phyloP scores from a whole-genome alignment of 1,140 invertebrate species.

The Papilio dardanus region DNA sequence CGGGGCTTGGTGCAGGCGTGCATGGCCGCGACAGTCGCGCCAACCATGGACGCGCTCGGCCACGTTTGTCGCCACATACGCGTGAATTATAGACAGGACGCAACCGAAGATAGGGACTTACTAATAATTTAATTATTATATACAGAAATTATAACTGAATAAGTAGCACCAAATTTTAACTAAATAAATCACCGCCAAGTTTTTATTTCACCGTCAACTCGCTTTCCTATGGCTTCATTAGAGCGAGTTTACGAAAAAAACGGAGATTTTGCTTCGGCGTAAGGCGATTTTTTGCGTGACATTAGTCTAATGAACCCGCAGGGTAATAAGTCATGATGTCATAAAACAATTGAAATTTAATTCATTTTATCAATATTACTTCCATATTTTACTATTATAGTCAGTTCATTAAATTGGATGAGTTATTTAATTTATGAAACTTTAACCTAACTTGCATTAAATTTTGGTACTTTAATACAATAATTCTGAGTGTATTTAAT shows the following conservation, averaged over 20 bases:
- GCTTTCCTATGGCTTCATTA: too few species aligned
- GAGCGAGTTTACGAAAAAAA: too few species aligned
- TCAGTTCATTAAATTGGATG: not conserved
- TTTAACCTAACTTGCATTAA: not conserved
- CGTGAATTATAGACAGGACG: conserved; percentile 82
- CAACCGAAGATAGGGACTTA: conserved; percentile 77
- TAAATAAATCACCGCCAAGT: not conserved
- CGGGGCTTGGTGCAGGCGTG: conserved; percentile 83
- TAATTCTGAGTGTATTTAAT: too few species aligned
- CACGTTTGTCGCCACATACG: conserved; percentile 86
- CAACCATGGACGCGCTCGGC: conserved; percentile 84
- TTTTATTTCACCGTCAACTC: too few species aligned
- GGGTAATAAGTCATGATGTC: not conserved
- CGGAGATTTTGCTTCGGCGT: too few species aligned
- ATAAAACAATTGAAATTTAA: not conserved
- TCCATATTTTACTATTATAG: not conserved
- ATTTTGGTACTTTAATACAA: not conserved
- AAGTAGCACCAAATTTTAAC: not conserved
- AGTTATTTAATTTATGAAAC: not conserved
- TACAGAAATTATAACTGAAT: not conserved
- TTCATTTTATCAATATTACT: not conserved
- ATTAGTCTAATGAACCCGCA: not conserved
- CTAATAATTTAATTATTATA: conserved; percentile 74
- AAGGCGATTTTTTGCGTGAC: too few species aligned
- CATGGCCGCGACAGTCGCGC: conserved; percentile 85